These are phyloP conservation scores for Apostichopus parvimensis DNA, from an alignment of 35 echinoderm and acorn worm genomes.

Conservation along the genomic window DNA sequence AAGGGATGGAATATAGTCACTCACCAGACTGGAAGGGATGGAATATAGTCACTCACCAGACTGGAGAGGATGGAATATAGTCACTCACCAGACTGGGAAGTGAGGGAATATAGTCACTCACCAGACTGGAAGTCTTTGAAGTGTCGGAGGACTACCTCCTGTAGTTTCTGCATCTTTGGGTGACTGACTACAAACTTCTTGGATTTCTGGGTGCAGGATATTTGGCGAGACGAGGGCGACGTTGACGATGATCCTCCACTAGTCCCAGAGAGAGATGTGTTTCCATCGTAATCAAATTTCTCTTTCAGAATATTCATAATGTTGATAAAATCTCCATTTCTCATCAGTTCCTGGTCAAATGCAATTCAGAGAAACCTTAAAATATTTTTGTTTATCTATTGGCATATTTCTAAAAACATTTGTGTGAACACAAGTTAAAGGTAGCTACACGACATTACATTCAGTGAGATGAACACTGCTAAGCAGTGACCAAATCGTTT, in stretches of 20 bases:
- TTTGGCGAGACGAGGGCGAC: neutral
- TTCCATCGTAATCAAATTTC: conserved; percentile 58
- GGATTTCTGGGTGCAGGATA: conserved; percentile 23
- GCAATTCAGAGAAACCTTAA: neutral
- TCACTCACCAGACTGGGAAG: no score
- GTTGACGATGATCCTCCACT: neutral
- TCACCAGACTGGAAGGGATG: no score
- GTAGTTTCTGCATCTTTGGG: conserved; percentile 82
- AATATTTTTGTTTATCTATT: no score
- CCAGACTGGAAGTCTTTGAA: conserved; percentile 70
- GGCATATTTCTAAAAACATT: no score
- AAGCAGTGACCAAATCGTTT: no score
- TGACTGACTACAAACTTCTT: conserved; percentile 78
- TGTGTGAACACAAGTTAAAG: no score
- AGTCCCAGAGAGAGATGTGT: conserved; percentile 13
- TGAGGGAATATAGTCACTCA: neutral
- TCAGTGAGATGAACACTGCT: no score
- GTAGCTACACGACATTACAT: no score
- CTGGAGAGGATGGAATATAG: no score
- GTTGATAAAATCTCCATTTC: conserved; percentile 69
- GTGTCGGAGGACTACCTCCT: conserved; percentile 84
- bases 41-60: no score
- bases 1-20: no score
- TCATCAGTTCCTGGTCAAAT: conserved; percentile 59
- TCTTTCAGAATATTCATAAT: conserved; percentile 68